A percentile compares a stretch with the other conserved stretches of the same genome.
These are phyloP conservation scores for Malaclemys terrapin DNA, from an alignment of 2,113 vertebrate species.

Conservation along the genomic window DNA sequence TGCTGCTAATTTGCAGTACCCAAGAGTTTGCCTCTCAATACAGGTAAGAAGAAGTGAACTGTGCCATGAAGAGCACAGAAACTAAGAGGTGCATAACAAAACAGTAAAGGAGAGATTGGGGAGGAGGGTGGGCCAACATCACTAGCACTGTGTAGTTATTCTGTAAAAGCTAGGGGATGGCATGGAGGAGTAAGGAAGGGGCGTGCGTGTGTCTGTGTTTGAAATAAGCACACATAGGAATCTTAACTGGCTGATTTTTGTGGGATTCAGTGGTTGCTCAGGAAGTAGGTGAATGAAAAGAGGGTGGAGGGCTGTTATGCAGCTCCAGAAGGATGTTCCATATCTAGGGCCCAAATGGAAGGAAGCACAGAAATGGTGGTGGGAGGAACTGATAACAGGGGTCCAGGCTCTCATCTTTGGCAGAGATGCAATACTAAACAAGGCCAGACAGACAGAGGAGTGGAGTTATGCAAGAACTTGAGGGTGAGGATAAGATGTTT, in stretches of 20 bases:
- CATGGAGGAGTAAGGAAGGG: background rate
- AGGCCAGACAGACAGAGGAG: background rate
- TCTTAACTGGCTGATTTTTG: background rate
- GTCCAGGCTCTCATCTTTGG: background rate
- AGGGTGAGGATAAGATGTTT: background rate
- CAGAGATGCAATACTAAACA: background rate
- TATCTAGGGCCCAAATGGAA: background rate
- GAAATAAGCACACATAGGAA: background rate
- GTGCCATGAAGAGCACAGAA: background rate
- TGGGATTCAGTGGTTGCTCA: background rate
- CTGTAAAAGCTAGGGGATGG: background rate
- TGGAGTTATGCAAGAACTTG: background rate
- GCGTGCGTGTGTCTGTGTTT: background rate
- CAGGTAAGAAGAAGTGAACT: background rate
- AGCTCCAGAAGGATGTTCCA: background rate
- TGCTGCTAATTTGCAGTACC: background rate
- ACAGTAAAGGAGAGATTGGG: too few relatives aligned
- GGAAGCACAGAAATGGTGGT: background rate
- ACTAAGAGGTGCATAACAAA: background rate
- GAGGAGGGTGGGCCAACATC: background rate
- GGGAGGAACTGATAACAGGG: rapidly evolving
- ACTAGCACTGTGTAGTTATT: background rate
- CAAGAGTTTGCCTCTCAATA: background rate
- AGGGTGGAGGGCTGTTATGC: background rate
- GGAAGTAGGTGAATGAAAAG: background rate